A percentile compares a stretch with the other conserved stretches of the same genome.
Evolutionary conservation across 2,888 invertebrate species (phyloP).

Genomic region (Lacanobia wlatinum): DNA sequence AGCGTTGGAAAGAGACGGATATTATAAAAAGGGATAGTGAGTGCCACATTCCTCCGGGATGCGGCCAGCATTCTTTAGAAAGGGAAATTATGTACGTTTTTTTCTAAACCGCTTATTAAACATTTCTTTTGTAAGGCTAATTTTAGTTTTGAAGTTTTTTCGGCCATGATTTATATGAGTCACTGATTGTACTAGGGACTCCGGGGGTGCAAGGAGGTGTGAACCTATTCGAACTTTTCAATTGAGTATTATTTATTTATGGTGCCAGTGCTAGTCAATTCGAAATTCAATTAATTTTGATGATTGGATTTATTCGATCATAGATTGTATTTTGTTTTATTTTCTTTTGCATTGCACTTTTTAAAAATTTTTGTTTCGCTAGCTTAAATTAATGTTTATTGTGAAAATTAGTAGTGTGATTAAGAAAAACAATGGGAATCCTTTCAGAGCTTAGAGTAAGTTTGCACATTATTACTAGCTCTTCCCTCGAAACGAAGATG

Average conservation of each 20-base stretch:
- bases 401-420: neutral
- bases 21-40: conserved; percentile 77
- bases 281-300: conserved; percentile 66
- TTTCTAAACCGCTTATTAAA: conserved; percentile 75
- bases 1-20: conserved; percentile 62
- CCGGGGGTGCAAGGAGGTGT: conserved; percentile 64
- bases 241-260: conserved; percentile 59
- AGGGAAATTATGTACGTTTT: conserved; percentile 82
- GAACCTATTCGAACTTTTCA: conserved; percentile 63
- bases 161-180: conserved; percentile 69
- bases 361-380: no score
- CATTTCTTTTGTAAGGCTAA: conserved; percentile 73
- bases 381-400: no score
- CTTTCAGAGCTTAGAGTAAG: neutral
- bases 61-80: conserved; percentile 80
- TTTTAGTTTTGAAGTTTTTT: conserved; percentile 73
- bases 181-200: neutral
- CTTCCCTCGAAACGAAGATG: no score
- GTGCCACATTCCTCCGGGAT: conserved; percentile 82
- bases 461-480: neutral
- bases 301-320: conserved; percentile 49
- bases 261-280: conserved; percentile 51
- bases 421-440: neutral
- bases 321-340: conserved; percentile 4
- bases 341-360: neutral